Conservation (phyloP, 2,888 invertebrate species). For the Pyralis farinalis region DNA sequence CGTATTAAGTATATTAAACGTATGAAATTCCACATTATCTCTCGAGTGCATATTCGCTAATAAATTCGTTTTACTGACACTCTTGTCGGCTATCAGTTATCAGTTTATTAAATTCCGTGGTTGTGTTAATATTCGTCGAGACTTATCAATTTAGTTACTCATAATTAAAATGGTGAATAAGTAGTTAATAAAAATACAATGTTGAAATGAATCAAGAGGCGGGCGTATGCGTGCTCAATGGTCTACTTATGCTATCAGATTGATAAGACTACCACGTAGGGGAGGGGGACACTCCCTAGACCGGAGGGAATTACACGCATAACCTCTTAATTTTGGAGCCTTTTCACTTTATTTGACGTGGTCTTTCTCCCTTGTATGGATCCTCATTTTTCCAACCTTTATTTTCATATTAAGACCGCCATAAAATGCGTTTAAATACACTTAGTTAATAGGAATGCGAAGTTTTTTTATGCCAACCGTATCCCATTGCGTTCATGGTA, state of each 20-base stretch:
- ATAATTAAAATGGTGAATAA: slow-evolving; percentile 63
- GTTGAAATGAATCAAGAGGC: slow-evolving; percentile 46
- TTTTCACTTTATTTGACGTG: slow-evolving; percentile 21
- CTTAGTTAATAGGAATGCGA: slow-evolving; percentile 48
- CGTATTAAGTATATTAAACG: background rate
- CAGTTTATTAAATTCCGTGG: slow-evolving; percentile 67
- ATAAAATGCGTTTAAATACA: slow-evolving; percentile 44
- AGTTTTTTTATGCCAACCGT: slow-evolving; percentile 41
- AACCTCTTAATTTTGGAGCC: slow-evolving; percentile 51
- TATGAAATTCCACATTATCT: slow-evolving; percentile 24
- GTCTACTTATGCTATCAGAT: slow-evolving; percentile 63
- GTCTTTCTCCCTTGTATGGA: slow-evolving; percentile 7
- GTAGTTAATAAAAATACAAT: slow-evolving; percentile 68
- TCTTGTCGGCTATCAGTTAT: slow-evolving; percentile 61
- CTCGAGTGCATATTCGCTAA: slow-evolving; percentile 52
- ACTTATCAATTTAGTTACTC: slow-evolving; percentile 55
- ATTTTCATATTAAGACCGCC: slow-evolving; percentile 34
- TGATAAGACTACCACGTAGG: slow-evolving; percentile 51
- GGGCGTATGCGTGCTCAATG: slow-evolving; percentile 53
- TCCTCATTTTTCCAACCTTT: slow-evolving; percentile 23
- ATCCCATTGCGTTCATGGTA: slow-evolving; percentile 63
- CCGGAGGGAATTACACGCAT: slow-evolving; percentile 61
- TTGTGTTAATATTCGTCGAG: slow-evolving; percentile 49
- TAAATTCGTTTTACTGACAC: slow-evolving; percentile 50
- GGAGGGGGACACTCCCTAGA: slow-evolving; percentile 42